These are phyloP conservation scores for Cromileptes altivelis DNA, from an alignment of 2,113 vertebrate species.

Conservation along the genomic window DNA sequence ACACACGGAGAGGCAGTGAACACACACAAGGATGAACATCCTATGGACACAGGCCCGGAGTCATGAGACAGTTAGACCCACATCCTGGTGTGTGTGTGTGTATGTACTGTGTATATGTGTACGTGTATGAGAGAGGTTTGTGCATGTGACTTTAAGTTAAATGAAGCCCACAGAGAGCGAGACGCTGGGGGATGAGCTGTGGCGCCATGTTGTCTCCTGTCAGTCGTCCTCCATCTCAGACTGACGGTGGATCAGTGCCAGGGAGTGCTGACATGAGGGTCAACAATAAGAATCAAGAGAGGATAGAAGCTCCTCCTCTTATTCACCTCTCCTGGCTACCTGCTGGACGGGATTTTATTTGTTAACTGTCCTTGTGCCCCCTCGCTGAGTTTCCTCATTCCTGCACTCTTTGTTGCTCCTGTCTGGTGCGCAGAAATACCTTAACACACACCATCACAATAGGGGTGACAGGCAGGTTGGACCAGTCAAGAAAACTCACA, in stretches of 20 bases:
- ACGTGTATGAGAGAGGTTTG: neutral
- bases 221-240: conserved; percentile 25
- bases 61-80: conserved; percentile 74
- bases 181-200: neutral
- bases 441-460: conserved; percentile 60
- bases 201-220: conserved; percentile 17
- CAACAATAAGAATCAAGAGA: neutral
- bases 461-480: conserved; percentile 69
- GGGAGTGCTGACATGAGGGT: neutral
- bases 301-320: conserved; percentile 23
- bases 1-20: conserved; percentile 49
- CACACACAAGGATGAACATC: conserved; percentile 85
- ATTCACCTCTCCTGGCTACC: conserved; percentile 19
- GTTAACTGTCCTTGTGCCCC: conserved; percentile 30
- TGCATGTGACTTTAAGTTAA: conserved; percentile 26
- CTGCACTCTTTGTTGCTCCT: conserved; percentile 50
- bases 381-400: conserved; percentile 83
- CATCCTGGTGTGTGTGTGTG: conserved; percentile 76
- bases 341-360: conserved; percentile 65
- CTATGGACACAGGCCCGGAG: conserved; percentile 73
- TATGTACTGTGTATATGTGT: neutral
- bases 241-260: neutral
- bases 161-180: conserved; percentile 19
- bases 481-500: conserved; percentile 52
- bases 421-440: conserved; percentile 47